Evolutionary conservation across 2,888 invertebrate species (phyloP).

Genomic region (Temnothorax ravouxi): DNA sequence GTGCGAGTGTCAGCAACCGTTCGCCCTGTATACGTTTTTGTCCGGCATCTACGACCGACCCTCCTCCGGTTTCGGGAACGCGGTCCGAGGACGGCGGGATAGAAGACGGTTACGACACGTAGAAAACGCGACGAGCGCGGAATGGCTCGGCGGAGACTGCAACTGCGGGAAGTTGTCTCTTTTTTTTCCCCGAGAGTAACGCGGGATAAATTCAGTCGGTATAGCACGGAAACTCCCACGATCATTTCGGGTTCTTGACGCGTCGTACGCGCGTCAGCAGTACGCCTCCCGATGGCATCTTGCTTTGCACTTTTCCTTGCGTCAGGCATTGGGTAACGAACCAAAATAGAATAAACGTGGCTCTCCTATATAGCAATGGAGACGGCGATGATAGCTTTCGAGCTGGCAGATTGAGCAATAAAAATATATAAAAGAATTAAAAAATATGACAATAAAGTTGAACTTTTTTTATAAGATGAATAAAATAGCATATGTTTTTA

Average conservation of each 20-base stretch:
- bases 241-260: conserved; percentile 51
- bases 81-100: conserved; percentile 30
- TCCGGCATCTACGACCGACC: conserved; percentile 53
- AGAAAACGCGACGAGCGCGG: conserved; percentile 43
- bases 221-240: conserved; percentile 29
- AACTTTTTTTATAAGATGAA: neutral
- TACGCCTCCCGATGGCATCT: conserved; percentile 50
- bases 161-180: conserved; percentile 8
- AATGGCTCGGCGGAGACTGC: conserved; percentile 26
- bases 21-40: conserved; percentile 59
- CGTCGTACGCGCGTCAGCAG: conserved; percentile 55
- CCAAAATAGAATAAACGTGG: conserved; percentile 50
- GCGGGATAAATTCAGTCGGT: conserved; percentile 53
- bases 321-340: conserved; percentile 47
- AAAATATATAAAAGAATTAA: conserved; percentile 12
- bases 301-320: conserved; percentile 56
- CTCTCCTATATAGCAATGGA: conserved; percentile 6
- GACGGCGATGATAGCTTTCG: neutral
- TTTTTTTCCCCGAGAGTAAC: conserved; percentile 14
- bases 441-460: neutral
- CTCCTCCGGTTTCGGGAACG: conserved; percentile 20
- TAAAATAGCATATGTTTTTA: neutral
- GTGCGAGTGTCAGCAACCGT: conserved; percentile 65
- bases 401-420: neutral
- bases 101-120: conserved; percentile 46